A percentile compares a stretch with the other conserved stretches of the same genome.
Conservation (phyloP, 2,113 vertebrate genomes). For the Gopherus evgoodei region DNA sequence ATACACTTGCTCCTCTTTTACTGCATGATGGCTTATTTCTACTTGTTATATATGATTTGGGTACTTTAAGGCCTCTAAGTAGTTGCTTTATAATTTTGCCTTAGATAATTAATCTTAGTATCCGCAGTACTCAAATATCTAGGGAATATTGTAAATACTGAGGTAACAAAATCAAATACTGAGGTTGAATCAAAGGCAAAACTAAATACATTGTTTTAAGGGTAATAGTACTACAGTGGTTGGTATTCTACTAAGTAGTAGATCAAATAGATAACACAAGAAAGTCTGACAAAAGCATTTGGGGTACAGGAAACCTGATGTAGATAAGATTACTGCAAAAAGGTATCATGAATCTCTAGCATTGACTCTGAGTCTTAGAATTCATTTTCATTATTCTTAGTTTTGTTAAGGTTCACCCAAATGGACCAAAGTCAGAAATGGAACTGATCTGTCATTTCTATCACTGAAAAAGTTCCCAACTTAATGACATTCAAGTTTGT, state of each 20-base stretch:
- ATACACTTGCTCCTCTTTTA: background rate
- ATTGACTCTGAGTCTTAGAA: background rate
- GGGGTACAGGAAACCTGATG: slow-evolving; percentile 33
- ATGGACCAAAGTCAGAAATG: background rate
- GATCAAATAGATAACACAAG: background rate
- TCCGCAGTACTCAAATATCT: background rate
- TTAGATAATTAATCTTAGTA: background rate
- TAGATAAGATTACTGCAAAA: slow-evolving; percentile 29
- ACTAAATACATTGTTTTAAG: background rate
- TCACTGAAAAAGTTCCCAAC: background rate
- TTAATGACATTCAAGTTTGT: background rate
- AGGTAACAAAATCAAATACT: background rate
- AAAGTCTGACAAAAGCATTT: background rate
- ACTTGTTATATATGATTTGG: background rate
- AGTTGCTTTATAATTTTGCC: background rate
- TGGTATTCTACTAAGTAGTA: background rate
- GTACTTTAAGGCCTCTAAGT: background rate
- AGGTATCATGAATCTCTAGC: background rate
- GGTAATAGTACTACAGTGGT: background rate
- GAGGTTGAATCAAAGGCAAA: background rate
- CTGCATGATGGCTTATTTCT: background rate
- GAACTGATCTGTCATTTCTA: background rate
- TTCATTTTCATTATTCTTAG: background rate
- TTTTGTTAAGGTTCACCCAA: background rate
- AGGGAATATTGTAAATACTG: background rate